A percentile compares a stretch with the other conserved stretches of the same genome.
Evolutionary conservation across 2,888 invertebrate genomes (phyloP).

Genomic region (Sepiola atlantica): DNA sequence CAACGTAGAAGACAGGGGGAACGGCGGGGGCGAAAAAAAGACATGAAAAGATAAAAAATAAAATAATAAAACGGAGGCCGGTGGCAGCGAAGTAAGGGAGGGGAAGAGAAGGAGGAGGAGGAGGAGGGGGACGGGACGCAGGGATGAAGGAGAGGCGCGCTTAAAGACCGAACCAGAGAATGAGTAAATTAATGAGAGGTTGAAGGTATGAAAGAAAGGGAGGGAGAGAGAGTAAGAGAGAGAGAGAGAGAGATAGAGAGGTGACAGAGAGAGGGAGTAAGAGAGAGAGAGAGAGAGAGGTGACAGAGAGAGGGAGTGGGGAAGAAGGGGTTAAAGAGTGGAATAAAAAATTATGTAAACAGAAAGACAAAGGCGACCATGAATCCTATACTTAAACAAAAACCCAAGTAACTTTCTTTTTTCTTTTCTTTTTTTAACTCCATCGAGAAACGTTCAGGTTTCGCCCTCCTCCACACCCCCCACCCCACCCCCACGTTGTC

Average conservation of each 20-base stretch:
- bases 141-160: neutral
- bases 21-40: no score
- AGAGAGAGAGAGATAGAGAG: neutral
- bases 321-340: neutral
- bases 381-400: constrained; percentile 23
- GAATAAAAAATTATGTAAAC: neutral
- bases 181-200: neutral
- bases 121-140: neutral
- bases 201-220: neutral
- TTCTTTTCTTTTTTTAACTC: neutral
- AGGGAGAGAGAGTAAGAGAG: neutral
- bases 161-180: neutral
- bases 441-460: neutral
- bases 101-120: neutral
- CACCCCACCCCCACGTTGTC: no score
- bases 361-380: constrained; percentile 8
- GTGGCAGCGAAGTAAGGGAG: no score
- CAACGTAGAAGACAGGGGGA: neutral
- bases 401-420: neutral
- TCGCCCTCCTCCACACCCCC: no score
- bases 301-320: no score
- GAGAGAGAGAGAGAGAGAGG: neutral
- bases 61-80: no score
- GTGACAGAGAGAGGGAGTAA: neutral
- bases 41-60: no score